Conservation (phyloP, 1,140 invertebrate genomes). For the Platyura marginata region DNA sequence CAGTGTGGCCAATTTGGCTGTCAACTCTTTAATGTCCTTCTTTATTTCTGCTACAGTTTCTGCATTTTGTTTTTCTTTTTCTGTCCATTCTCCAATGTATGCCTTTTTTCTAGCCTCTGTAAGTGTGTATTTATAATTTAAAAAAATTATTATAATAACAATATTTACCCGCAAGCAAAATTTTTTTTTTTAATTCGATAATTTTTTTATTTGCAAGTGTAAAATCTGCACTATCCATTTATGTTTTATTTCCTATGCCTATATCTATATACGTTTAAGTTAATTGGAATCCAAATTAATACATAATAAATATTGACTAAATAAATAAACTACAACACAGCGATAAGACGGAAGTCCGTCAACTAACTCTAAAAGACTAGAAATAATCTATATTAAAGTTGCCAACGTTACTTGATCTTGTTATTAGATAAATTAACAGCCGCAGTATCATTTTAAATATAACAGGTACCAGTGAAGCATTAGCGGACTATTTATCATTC, state of each 20-base stretch:
- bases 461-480: too few relatives aligned
- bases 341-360: too few relatives aligned
- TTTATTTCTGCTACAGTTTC: slow-evolving; percentile 51
- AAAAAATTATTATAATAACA: neutral
- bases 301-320: too few relatives aligned
- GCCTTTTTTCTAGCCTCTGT: slow-evolving; percentile 68
- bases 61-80: slow-evolving; percentile 45
- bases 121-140: slow-evolving; percentile 5
- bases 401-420: too few relatives aligned
- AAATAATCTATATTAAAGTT: too few relatives aligned
- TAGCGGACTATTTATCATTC: too few relatives aligned
- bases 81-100: slow-evolving; percentile 56
- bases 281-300: too few relatives aligned
- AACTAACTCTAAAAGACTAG: too few relatives aligned
- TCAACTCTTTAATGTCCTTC: slow-evolving; percentile 45
- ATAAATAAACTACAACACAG: too few relatives aligned
- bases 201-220: slow-evolving; percentile 41
- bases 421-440: too few relatives aligned
- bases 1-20: slow-evolving; percentile 31
- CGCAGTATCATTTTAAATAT: too few relatives aligned
- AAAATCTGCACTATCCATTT: neutral
- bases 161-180: slow-evolving; percentile 50
- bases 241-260: neutral
- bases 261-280: neutral
- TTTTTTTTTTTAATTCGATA: slow-evolving; percentile 62